These are phyloP conservation scores for Corydoras sp. DNA, from an alignment of 2,113 vertebrate genomes.

Conservation along the genomic window DNA sequence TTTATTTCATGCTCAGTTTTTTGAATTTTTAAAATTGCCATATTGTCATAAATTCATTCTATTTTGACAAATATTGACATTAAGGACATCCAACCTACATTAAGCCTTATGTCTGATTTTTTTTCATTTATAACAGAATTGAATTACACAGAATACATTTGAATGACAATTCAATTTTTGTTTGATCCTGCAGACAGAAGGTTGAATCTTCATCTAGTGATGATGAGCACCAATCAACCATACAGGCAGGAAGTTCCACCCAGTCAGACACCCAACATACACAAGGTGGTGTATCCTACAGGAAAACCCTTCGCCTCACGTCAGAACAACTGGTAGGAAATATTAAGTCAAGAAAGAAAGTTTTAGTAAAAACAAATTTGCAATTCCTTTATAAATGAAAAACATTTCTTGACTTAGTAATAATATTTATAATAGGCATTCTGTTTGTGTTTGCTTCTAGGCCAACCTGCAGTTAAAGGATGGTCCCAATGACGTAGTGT, in stretches of 20 bases:
- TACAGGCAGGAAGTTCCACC: conserved; percentile 53
- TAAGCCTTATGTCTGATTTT: no score
- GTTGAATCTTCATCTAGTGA: conserved; percentile 92
- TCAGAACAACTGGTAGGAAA: conserved; percentile 89
- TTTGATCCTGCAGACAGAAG: conserved; percentile 63
- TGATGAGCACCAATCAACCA: conserved; percentile 73
- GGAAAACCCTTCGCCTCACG: conserved; percentile 87
- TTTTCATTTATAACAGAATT: no score
- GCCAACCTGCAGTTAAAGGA: conserved; percentile 86
- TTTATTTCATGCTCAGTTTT: background rate
- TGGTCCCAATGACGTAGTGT: conserved; percentile 85
- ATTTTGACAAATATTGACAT: no score
- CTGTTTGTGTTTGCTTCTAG: conserved; percentile 50
- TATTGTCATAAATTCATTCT: no score
- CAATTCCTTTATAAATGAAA: no score
- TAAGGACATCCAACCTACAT: no score
- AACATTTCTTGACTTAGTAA: no score
- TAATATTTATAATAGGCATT: no score
- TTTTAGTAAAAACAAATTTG: no score
- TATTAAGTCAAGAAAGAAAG: background rate
- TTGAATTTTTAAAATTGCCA: background rate
- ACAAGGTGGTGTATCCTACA: conserved; percentile 75
- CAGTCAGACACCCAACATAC: conserved; percentile 56
- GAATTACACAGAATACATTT: no score
- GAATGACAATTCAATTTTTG: no score